Base-by-base conservation (phyloP, 2,113 vertebrate genomes). In the Misgurnus mizolepis region DNA sequence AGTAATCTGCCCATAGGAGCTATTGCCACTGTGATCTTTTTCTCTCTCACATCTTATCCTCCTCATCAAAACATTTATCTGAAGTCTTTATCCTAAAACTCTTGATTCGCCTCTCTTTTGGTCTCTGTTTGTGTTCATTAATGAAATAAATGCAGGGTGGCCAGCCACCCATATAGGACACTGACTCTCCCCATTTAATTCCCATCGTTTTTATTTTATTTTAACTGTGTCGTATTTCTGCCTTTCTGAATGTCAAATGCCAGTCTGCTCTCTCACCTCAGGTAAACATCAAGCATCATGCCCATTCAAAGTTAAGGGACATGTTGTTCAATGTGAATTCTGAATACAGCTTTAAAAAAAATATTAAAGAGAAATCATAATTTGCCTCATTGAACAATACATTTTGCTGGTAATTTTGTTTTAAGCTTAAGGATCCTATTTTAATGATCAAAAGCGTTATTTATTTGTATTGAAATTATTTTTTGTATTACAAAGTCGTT, bases 1-100 rank as follows among this genome's bases (percentile, higher is more conserved):
- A 61, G 80, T 91, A 89, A 90, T 91, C 88, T 87, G 76, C 82
- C 85, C 81, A 56, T n/a, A 64, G 79, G 89, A 76, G 68, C 76
- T 78, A 56, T 78, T 12, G 15, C 55, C 74, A 15, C 56, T 75
- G 27, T 60, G 43, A 60, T 78, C 62, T 40, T 47, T 79, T 65
- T 7, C 27, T 74, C 18, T 40, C 72, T 82, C 27, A 34, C 27
- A 34, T 39, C 64, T 67, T 6, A 45, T n/a, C 4, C 75, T 14
- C 43, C 41, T 72, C 11, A 15, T 62, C 64, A 17, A 79, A 67
- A 80, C 79, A 81, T 39, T 39, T 72, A 69, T 79, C 49, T 34
- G 27, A 34, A 34, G 27, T 34, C 45, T 69, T 60, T 58, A 34
- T 34, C 27, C 27, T 34, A 34, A 34, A 34, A 34, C 40, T 53